Conservation (phyloP, 2,113 vertebrate genomes). For the Triplophysa siluroides region DNA sequence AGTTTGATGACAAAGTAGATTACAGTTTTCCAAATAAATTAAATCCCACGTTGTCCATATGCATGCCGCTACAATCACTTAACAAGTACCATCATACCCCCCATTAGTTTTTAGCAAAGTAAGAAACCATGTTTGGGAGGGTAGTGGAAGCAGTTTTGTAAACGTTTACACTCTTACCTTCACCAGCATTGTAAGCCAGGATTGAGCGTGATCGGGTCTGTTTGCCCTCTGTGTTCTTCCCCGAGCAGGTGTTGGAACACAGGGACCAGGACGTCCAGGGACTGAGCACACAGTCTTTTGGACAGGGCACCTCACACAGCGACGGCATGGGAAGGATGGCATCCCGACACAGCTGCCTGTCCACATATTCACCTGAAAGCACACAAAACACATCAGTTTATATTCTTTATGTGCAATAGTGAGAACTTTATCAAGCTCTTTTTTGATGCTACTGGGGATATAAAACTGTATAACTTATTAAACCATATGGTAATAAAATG, state of each 20-base stretch:
- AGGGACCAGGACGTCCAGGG: conserved; percentile 89
- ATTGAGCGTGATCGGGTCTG: conserved; percentile 89
- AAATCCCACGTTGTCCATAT: too few relatives aligned
- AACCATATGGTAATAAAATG: too few relatives aligned
- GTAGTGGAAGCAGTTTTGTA: neutral
- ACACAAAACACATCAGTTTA: neutral
- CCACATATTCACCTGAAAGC: conserved; percentile 83
- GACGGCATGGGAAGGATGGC: conserved; percentile 92
- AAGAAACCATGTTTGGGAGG: neutral
- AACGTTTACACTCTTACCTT: conserved; percentile 75
- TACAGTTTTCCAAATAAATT: too few relatives aligned
- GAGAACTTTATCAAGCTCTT: too few relatives aligned
- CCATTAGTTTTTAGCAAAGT: neutral
- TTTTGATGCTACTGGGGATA: neutral
- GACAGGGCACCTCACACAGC: conserved; percentile 88
- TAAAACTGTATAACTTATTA: too few relatives aligned
- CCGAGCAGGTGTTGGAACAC: conserved; percentile 97
- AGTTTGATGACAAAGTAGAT: too few relatives aligned
- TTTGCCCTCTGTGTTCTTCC: conserved; percentile 94
- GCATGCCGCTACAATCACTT: neutral
- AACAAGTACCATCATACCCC: conserved; percentile 20
- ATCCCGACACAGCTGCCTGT: conserved; percentile 89
- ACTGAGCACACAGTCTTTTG: conserved; percentile 92
- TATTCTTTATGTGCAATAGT: neutral
- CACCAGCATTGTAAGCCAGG: conserved; percentile 86